Evolutionary conservation across 2,888 invertebrate species (phyloP).

Genomic region (Isoperla grammatica): DNA sequence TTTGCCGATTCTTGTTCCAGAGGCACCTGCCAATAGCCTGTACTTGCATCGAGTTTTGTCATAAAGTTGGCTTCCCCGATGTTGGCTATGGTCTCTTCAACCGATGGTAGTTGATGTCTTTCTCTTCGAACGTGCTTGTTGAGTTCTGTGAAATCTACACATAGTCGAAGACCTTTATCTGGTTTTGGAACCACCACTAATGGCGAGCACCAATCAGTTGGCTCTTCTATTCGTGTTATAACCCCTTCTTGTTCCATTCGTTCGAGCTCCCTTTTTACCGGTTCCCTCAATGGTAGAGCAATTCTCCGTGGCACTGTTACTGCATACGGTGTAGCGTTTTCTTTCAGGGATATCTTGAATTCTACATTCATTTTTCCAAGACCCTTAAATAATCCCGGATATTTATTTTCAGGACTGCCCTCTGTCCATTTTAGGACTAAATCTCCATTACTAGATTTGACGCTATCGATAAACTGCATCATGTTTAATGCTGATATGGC

Average conservation of each 20-base stretch:
- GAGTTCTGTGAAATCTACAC: conserved; percentile 35
- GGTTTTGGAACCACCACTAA: conserved; percentile 38
- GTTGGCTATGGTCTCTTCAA: conserved; percentile 32
- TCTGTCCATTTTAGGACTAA: too few relatives aligned
- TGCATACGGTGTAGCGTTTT: conserved; percentile 35
- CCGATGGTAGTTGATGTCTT: conserved; percentile 21
- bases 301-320: conserved; percentile 36
- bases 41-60: conserved; percentile 33
- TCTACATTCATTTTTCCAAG: conserved; percentile 13
- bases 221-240: conserved; percentile 36
- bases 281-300: conserved; percentile 36
- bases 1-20: conserved; percentile 27
- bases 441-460: too few relatives aligned
- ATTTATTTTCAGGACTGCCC: too few relatives aligned
- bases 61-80: conserved; percentile 32
- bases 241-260: conserved; percentile 34
- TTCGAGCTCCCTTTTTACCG: conserved; percentile 37
- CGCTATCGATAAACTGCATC: not conserved
- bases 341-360: conserved; percentile 34
- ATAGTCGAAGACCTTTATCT: conserved; percentile 33
- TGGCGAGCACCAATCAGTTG: conserved; percentile 39
- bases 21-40: conserved; percentile 35
- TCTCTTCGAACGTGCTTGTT: conserved; percentile 33
- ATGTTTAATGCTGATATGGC: not conserved
- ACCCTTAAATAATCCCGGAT: not conserved